Percentiles rank a stretch among this genome's conserved stretches.
phyloP scores from a whole-genome alignment of 2,888 invertebrate species.

The Eilema griseolum region DNA sequence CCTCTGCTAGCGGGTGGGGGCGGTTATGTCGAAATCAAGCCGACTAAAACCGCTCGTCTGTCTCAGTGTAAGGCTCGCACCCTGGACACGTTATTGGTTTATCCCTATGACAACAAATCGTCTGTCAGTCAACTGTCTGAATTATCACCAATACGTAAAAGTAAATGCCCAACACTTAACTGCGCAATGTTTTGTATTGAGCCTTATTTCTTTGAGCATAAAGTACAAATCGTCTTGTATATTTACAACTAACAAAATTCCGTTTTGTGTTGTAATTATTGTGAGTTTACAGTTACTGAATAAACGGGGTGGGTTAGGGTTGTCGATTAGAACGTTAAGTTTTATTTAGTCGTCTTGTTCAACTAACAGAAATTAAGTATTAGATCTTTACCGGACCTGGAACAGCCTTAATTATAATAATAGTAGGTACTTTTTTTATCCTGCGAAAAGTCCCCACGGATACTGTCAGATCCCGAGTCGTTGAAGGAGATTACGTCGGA shows the following conservation, averaged over 20 bases:
- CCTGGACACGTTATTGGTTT: no score
- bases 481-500: no score
- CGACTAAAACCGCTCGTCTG: no score
- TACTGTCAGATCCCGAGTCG: no score
- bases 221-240: not conserved
- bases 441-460: no score
- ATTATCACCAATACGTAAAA: slow-evolving; percentile 1
- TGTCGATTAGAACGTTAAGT: not conserved
- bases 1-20: no score
- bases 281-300: slow-evolving; percentile 11
- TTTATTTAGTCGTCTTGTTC: not conserved
- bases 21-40: no score
- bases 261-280: slow-evolving; percentile 14
- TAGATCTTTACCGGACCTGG: not conserved
- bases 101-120: not conserved
- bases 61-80: no score
- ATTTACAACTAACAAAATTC: not conserved
- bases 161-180: not conserved
- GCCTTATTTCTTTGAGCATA: not conserved
- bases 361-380: not conserved
- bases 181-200: not conserved
- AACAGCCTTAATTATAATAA: no score
- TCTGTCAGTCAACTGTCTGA: slow-evolving; percentile 1
- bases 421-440: no score
- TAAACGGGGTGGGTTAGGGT: slow-evolving; percentile 6